Evolutionary conservation across 2,113 vertebrate species (phyloP), one percentile per base, ranked within the genome.

Genomic region (Pollachius pollachius): DNA sequence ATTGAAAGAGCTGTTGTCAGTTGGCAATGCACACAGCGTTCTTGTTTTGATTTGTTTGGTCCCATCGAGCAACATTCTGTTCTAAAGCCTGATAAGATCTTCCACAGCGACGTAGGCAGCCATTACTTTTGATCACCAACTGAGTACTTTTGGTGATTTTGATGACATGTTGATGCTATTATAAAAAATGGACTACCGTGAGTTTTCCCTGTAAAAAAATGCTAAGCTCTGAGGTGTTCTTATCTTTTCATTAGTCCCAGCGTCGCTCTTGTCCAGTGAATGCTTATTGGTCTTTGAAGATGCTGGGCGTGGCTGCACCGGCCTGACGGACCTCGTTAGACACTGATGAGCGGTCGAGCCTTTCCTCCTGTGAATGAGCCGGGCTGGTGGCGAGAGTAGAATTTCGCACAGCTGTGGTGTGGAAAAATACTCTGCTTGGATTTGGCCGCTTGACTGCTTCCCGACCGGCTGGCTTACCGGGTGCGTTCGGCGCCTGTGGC

Each of bases 1-100:
- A 9, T 57, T 68, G 79, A 74, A 82, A 81, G 9, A 56, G 25
- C 65, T 56, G n/a, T 58, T 77, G 76, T 76, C 71, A 64, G 56
- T 63, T 23, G 15, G 27, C 62, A 63, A 21, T 60, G 76, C 67
- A 80, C 69, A 52, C 2, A 0, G 30, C 54, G 78, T 79, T 68
- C 71, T 68, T 65, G 30, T 18, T 58, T 58, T 19, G 59, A n/a
- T 60, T 60, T 18, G n/a, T 60, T 60, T 60, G n/a, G 41, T 21
- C 11, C n/a, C 17, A 60, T 19, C n/a, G 0, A 21, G 57, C 21
- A 17, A 9, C 52, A 66, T 70, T 23, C 58, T 67, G 18, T 0
- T 64, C 23, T 16, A 34, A 54, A 59, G 65, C 68, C 3, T 0
- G 62, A 21, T 80, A 48, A 12, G 41, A 48, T 48, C 41, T 48